Percentiles rank a stretch among this genome's conserved stretches.
Evolutionary conservation across 2,888 invertebrate species (phyloP).

Genomic region (Nemapogon koenigi): DNA sequence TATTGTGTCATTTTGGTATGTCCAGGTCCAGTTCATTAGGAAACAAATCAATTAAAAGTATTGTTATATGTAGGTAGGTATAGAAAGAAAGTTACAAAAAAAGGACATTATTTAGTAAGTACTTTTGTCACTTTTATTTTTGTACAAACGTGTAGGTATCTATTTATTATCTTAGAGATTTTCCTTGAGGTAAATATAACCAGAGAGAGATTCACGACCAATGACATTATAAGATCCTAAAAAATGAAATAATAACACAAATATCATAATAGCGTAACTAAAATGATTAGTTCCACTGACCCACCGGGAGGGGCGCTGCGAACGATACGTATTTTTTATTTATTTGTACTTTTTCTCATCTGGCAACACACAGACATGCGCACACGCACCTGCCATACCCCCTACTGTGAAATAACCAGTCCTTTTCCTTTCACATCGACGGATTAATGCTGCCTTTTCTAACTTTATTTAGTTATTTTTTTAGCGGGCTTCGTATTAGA

Average conservation of each 20-base stretch:
- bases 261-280: constrained; percentile 23
- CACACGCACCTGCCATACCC: constrained; percentile 48
- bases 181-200: no score
- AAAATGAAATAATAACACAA: constrained; percentile 16
- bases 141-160: no score
- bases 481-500: constrained; percentile 1
- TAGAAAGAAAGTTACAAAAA: no score
- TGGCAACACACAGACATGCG: constrained; percentile 23
- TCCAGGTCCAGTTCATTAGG: no score
- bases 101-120: no score
- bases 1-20: no score
- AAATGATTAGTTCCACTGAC: constrained; percentile 33
- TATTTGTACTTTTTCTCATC: constrained; percentile 19
- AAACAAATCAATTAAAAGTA: no score
- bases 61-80: no score
- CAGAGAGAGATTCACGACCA: no score
- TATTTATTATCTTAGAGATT: no score
- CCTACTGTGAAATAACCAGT: constrained; percentile 32
- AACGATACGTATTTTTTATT: constrained; percentile 20
- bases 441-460: constrained; percentile 45
- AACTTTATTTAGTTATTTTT: constrained; percentile 17
- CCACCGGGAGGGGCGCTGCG: constrained; percentile 27
- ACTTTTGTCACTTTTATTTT: no score
- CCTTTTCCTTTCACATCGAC: constrained; percentile 32
- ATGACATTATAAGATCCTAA: neutral